A percentile compares a stretch with the other conserved stretches of the same genome.
phyloP scores from a whole-genome alignment of 2,888 invertebrate genomes.

The Gnatocerus cornutus region DNA sequence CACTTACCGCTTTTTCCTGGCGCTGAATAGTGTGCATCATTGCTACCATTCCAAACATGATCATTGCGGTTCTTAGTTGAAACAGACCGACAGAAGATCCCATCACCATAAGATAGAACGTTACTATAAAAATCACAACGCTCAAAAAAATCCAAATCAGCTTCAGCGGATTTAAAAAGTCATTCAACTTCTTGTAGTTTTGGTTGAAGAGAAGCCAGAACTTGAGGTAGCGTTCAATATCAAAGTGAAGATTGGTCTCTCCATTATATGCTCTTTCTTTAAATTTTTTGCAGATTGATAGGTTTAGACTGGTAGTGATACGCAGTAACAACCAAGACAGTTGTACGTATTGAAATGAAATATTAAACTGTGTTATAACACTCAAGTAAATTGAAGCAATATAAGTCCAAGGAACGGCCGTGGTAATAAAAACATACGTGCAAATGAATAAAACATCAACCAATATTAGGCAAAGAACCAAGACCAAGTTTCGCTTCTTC shows the following conservation, averaged over 20 bases:
- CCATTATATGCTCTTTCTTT: background rate
- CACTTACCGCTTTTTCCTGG: slow-evolving; percentile 24
- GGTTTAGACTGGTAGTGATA: slow-evolving; percentile 20
- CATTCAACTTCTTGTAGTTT: slow-evolving; percentile 21
- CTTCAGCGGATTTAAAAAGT: slow-evolving; percentile 24
- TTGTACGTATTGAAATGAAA: slow-evolving; percentile 31
- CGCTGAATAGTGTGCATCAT: slow-evolving; percentile 17
- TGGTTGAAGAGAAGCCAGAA: slow-evolving; percentile 21
- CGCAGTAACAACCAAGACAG: slow-evolving; percentile 3
- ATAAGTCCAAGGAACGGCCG: background rate
- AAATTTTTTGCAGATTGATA: slow-evolving; percentile 20
- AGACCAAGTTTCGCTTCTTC: slow-evolving; percentile 5
- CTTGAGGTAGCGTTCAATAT: slow-evolving; percentile 14
- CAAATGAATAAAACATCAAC: slow-evolving; percentile 8
- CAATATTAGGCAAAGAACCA: slow-evolving; percentile 3
- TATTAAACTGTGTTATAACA: slow-evolving; percentile 14
- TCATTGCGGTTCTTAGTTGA: slow-evolving; percentile 33
- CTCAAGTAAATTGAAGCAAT: slow-evolving; percentile 21
- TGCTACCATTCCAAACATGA: slow-evolving; percentile 20
- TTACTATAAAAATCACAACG: slow-evolving; percentile 36
- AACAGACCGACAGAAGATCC: slow-evolving; percentile 17
- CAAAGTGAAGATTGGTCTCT: slow-evolving; percentile 5
- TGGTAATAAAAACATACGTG: slow-evolving; percentile 1
- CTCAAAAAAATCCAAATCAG: slow-evolving; percentile 28
- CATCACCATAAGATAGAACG: slow-evolving; percentile 38